Base-by-base conservation (phyloP, 2,797 vertebrate genomes). In the Morus bassanus region DNA sequence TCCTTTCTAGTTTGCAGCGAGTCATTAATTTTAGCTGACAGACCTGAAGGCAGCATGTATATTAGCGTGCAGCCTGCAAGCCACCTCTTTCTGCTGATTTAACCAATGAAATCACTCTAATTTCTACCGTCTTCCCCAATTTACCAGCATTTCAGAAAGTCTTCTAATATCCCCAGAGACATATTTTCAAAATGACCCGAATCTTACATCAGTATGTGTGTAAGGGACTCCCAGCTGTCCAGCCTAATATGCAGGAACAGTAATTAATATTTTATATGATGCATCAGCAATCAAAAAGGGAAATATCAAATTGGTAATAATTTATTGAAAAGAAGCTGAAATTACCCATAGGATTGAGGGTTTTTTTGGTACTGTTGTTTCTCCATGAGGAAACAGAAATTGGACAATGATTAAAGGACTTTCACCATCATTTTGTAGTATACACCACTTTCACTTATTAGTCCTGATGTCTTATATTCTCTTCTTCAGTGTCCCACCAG, bases 11-110 rank as follows among this genome's bases (percentile, higher is more conserved):
- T 97, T 96, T 89, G 68, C 72, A 95, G 76, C 9, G 64, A 97
- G 67, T 84, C 95, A 96, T 97, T 97, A 95, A 97, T 97, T 97
- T 96, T 89, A 93, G 72, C 82, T 95, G 97, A 97, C 96, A 97
- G 96, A 97, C 92, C 94, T 97, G 94, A 97, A 97, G 95, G 94
- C 76, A 86, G 92, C 88, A 18, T 30, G 93, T 74, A 83, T 61
- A 94, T 91, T 88, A 86, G 77, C 8, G 45, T 81, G 80, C 88
- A 95, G 91, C 79, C 84, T 91, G 75, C 80, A 94, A 94, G 72
- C 67, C 91, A 97, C 96, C 95, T 97, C 85, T 92, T 83, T 97
- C 83, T 89, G 91, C 78, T 96, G 96, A 95, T 85, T 91, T 96
- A 92, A 89, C 63, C 90, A 95, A 45, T 96, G 97, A 95, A 97